Percentiles rank a stretch among this genome's conserved stretches.
phyloP scores from a whole-genome alignment of 2,888 invertebrate species.

The Bruchidius siliquastri region DNA sequence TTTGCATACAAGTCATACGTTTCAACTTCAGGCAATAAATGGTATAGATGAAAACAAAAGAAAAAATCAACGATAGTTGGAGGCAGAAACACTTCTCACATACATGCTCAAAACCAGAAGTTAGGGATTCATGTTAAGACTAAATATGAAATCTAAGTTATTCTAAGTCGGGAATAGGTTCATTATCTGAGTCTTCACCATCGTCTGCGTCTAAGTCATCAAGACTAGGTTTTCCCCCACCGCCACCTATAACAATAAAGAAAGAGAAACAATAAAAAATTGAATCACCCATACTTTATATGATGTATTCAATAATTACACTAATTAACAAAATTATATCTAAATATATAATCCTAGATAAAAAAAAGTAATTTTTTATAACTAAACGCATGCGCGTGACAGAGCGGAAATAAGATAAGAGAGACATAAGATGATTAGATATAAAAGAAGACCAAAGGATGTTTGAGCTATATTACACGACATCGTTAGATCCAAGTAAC shows the following conservation, averaged over 20 bases:
- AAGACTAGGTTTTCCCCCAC: conserved; percentile 59
- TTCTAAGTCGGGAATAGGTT: conserved; percentile 72
- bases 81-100: not conserved
- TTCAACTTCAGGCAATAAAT: not conserved
- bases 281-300: not conserved
- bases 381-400: too few species aligned
- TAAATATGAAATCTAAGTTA: conserved; percentile 36
- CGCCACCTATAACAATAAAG: conserved; percentile 29
- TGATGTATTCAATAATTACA: not conserved
- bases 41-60: not conserved
- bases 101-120: not conserved
- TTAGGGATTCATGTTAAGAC: conserved; percentile 17
- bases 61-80: not conserved
- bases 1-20: not conserved
- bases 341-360: too few species aligned
- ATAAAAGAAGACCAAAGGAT: too few species aligned
- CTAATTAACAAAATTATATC: too few species aligned
- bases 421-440: too few species aligned
- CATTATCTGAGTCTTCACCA: conserved; percentile 73
- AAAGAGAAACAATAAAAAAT: conserved; percentile 5
- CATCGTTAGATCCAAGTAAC: too few species aligned
- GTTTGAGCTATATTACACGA: too few species aligned
- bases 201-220: conserved; percentile 63
- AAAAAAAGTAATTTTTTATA: too few species aligned
- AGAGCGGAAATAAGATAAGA: too few species aligned